These are phyloP conservation scores for Micrasema longulum DNA, from an alignment of 1,140 invertebrate genomes.

Conservation along the genomic window DNA sequence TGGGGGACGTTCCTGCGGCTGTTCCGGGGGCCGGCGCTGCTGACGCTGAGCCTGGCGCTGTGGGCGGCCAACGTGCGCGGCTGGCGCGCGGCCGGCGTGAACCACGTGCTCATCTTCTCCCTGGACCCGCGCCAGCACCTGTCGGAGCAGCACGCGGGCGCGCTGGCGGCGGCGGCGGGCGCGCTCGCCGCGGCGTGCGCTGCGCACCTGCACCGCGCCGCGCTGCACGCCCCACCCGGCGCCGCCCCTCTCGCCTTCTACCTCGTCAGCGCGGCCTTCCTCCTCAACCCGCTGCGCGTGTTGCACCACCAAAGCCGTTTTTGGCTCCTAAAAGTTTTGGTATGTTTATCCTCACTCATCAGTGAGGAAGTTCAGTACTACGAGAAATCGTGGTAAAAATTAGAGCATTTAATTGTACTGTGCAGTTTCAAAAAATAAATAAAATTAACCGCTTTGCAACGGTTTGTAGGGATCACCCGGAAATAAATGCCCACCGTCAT, in stretches of 20 bases:
- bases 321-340: conserved; percentile 83
- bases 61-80: conserved; percentile 99
- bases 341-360: too few species aligned
- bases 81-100: conserved; percentile 97
- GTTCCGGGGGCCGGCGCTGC: conserved; percentile 92
- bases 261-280: conserved; percentile 86
- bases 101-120: conserved; percentile 99
- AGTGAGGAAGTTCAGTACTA: too few species aligned
- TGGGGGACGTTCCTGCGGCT: conserved; percentile 85
- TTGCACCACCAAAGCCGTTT: conserved; percentile 91
- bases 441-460: too few species aligned
- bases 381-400: too few species aligned
- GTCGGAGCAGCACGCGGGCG: conserved; percentile 96
- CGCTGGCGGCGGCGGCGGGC: conserved; percentile 93
- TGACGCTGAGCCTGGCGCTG: conserved; percentile 94
- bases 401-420: too few species aligned
- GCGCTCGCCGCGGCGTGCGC: conserved; percentile 89
- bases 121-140: conserved; percentile 96
- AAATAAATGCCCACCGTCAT: too few species aligned
- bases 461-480: too few species aligned
- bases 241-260: conserved; percentile 90
- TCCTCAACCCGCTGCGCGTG: conserved; percentile 93
- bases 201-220: conserved; percentile 85
- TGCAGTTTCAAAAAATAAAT: too few species aligned
- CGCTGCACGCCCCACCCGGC: conserved; percentile 89